A percentile compares a stretch with the other conserved stretches of the same genome.
Evolutionary conservation across 2,113 vertebrate genomes (phyloP).

Genomic region (Perca schrenkii): DNA sequence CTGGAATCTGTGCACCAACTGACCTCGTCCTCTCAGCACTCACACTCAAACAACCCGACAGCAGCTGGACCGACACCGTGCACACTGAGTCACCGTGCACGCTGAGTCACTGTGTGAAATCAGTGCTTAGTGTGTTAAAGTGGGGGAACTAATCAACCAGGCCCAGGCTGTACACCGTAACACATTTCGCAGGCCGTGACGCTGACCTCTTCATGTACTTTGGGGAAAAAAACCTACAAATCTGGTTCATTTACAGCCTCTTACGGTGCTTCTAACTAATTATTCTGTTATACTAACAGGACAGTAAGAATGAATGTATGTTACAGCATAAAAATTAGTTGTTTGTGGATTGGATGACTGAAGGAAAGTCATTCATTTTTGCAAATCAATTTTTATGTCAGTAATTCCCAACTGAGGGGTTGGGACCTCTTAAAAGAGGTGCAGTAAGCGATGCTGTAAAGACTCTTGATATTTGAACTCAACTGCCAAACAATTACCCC

Average conservation of each 20-base stretch:
- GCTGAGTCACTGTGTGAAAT: neutral
- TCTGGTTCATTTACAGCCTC: neutral
- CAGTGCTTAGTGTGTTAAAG: no score
- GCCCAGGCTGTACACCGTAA: neutral
- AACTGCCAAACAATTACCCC: no score
- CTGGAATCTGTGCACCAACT: constrained; percentile 73
- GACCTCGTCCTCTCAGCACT: constrained; percentile 42
- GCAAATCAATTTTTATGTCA: neutral
- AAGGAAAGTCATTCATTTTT: neutral
- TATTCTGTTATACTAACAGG: neutral
- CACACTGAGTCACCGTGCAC: neutral
- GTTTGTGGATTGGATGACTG: neutral
- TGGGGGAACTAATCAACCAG: neutral
- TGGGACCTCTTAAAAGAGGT: no score
- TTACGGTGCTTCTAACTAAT: neutral
- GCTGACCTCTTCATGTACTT: neutral
- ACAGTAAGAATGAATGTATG: neutral
- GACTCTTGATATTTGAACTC: no score
- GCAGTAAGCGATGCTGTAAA: no score
- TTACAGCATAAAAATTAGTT: neutral
- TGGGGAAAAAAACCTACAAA: neutral
- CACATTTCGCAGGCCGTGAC: neutral
- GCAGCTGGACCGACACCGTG: constrained; percentile 1
- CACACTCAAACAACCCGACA: neutral
- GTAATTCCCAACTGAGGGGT: no score